Evolutionary conservation across 2,113 vertebrate genomes (phyloP).

Genomic region (Saimiri boliviensis): DNA sequence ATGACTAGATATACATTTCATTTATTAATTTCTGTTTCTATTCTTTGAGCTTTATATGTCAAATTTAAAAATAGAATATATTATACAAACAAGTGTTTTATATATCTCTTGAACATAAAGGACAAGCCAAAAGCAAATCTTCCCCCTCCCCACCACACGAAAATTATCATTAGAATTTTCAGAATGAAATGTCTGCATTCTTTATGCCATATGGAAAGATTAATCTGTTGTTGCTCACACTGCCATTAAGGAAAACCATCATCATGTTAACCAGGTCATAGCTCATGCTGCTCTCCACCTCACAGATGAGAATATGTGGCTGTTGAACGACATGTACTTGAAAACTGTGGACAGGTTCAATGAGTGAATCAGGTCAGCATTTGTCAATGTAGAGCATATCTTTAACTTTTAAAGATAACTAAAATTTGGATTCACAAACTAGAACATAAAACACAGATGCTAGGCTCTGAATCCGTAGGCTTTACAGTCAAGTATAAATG

Average conservation of each 20-base stretch:
- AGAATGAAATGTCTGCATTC: not conserved
- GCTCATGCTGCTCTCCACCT: constrained; percentile 96
- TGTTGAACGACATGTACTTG: constrained; percentile 95
- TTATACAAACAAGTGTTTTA: not conserved
- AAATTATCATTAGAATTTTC: not conserved
- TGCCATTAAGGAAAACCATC: constrained; percentile 90
- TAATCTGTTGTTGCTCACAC: constrained; percentile 22
- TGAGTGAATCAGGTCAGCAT: constrained; percentile 98
- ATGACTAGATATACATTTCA: not conserved
- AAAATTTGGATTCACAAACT: not conserved
- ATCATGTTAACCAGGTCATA: constrained; percentile 98
- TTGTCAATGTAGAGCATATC: constrained; percentile 98
- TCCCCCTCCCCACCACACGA: not conserved
- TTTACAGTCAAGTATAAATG: not conserved
- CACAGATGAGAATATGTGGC: constrained; percentile 99
- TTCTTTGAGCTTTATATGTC: not conserved
- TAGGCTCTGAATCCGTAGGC: not conserved
- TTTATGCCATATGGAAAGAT: not conserved
- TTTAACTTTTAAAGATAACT: constrained; percentile 9
- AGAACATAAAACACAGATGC: not conserved
- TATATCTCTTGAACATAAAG: not conserved
- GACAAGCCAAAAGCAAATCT: not conserved
- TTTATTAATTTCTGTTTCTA: not conserved
- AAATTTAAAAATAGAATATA: not conserved
- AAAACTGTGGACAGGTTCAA: constrained; percentile 99